phyloP scores from a whole-genome alignment of 1,140 invertebrate genomes.

The Chrysoperla carnea region DNA sequence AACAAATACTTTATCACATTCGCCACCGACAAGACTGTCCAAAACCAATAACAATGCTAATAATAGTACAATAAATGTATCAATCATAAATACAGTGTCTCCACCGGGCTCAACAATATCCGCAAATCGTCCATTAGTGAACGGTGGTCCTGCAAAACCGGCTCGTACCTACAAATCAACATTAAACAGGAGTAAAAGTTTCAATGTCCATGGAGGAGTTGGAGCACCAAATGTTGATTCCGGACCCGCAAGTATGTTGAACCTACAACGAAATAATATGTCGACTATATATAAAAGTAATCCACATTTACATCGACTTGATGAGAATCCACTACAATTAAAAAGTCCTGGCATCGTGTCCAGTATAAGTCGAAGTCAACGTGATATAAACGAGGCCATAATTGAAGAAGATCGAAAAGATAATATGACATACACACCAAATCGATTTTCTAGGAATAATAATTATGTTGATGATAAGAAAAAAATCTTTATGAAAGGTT shows the following conservation, averaged over 20 bases:
- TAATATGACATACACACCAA: conserved; percentile 5
- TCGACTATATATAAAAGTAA: conserved; percentile 52
- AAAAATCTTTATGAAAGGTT: conserved; percentile 47
- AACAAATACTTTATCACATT: conserved; percentile 1
- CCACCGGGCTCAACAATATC: conserved; percentile 14
- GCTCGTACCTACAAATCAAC: conserved; percentile 53
- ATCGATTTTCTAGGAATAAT: conserved; percentile 17
- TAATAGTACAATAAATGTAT: conserved; percentile 55
- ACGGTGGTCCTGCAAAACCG: conserved; percentile 46
- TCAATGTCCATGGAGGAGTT: conserved; percentile 51
- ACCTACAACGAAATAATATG: conserved; percentile 20
- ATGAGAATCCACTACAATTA: conserved; percentile 49
- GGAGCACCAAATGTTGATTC: conserved; percentile 9
- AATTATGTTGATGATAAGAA: conserved; percentile 38
- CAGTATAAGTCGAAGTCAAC: conserved; percentile 62
- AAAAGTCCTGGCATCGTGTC: conserved; percentile 71
- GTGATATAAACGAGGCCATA: conserved; percentile 28
- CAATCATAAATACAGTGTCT: conserved; percentile 44
- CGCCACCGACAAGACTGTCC: conserved; percentile 26
- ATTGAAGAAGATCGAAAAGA: conserved; percentile 1
- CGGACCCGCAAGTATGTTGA: conserved; percentile 10
- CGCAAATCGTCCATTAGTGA: conserved; percentile 14
- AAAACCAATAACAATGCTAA: conserved; percentile 28
- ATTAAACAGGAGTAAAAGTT: conserved; percentile 64
- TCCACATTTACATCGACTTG: conserved; percentile 47